Evolutionary conservation across 2,888 invertebrate species (phyloP).

Genomic region (Coleophora flavipennella): DNA sequence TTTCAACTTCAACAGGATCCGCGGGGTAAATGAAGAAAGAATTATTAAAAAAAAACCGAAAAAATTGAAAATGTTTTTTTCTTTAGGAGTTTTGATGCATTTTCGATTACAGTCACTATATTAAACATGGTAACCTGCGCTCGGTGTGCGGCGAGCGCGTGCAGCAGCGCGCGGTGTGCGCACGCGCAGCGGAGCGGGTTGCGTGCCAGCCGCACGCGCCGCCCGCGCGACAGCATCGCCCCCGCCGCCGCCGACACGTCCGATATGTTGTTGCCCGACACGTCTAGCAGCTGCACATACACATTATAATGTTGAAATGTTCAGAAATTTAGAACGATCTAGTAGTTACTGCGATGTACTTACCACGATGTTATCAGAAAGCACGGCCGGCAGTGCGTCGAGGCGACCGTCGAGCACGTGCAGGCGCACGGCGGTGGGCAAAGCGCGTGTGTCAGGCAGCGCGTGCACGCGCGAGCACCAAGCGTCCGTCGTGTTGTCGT

Average conservation of each 20-base stretch:
- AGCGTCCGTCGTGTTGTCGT: conserved; percentile 1
- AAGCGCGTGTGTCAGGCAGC: conserved; percentile 5
- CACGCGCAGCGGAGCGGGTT: conserved; percentile 25
- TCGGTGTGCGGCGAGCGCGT: conserved; percentile 5
- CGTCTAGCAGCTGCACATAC: conserved; percentile 10
- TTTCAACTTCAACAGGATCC: too few relatives aligned
- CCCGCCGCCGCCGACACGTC: conserved; percentile 12
- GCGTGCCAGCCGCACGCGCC: conserved; percentile 6
- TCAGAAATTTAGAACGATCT: too few relatives aligned
- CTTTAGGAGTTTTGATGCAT: too few relatives aligned
- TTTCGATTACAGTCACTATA: too few relatives aligned
- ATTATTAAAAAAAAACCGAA: too few relatives aligned
- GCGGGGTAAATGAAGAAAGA: too few relatives aligned
- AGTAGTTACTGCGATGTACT: too few relatives aligned
- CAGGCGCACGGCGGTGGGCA: conserved; percentile 8
- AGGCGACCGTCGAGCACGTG: background rate
- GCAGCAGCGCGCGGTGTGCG: background rate
- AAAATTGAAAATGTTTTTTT: too few relatives aligned
- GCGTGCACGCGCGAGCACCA: background rate
- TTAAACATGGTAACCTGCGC: too few relatives aligned
- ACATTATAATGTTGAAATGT: too few relatives aligned
- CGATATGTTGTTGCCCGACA: conserved; percentile 12
- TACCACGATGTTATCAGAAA: too few relatives aligned
- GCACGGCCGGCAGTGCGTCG: background rate
- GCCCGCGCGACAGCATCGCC: conserved; percentile 2